A percentile compares a stretch with the other conserved stretches of the same genome.
phyloP scores from a whole-genome alignment of 2,113 vertebrate species.

The Erpornis zantholeuca region DNA sequence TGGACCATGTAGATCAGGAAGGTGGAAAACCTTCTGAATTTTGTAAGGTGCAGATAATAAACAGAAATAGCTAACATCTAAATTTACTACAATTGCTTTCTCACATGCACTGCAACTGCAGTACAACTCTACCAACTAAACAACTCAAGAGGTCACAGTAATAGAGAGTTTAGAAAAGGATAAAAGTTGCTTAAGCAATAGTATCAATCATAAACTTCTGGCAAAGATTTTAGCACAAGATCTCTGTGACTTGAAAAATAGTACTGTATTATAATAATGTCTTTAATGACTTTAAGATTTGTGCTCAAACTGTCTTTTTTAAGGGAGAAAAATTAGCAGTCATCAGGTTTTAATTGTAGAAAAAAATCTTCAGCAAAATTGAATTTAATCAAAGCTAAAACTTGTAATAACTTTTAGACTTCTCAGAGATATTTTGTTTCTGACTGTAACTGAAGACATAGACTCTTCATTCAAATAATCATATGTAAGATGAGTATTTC shows the following conservation, averaged over 20 bases:
- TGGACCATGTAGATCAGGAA: not conserved
- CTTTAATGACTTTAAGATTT: not conserved
- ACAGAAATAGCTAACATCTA: not conserved
- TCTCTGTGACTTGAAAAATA: constrained; percentile 11
- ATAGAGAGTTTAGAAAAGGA: not conserved
- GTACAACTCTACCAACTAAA: not conserved
- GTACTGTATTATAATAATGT: constrained; percentile 9
- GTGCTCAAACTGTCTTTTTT: constrained; percentile 1
- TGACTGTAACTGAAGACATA: not conserved
- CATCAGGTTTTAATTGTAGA: not conserved
- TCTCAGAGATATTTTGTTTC: not conserved
- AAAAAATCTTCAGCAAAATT: not conserved
- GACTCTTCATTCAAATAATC: not conserved
- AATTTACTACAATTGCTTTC: not conserved
- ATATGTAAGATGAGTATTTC: not conserved
- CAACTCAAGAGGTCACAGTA: not conserved
- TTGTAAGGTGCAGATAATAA: not conserved
- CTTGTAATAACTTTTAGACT: not conserved
- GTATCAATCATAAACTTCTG: constrained; percentile 32
- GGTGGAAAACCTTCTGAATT: not conserved
- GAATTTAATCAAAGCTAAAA: constrained; percentile 34
- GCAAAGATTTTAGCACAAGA: not conserved
- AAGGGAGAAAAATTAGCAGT: not conserved
- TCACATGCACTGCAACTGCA: not conserved
- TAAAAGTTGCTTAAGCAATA: not conserved